Conservation (phyloP, 2,113 vertebrate genomes). For the Esox niger region DNA sequence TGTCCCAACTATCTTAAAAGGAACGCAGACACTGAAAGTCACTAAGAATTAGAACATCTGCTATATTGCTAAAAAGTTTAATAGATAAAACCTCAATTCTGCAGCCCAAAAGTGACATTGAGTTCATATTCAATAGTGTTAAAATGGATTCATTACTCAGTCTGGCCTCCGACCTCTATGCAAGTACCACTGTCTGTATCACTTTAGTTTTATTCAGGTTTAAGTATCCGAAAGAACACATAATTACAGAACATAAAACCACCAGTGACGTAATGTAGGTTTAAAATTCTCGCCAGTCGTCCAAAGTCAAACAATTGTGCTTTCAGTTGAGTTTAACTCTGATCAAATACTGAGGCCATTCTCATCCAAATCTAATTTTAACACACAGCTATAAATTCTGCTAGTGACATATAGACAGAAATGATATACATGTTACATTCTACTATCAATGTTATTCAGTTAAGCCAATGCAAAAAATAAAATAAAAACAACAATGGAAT, state of each 20-base stretch:
- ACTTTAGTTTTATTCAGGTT: not conserved
- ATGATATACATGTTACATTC: slow-evolving; percentile 62
- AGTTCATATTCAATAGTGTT: not conserved
- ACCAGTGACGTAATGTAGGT: slow-evolving; percentile 67
- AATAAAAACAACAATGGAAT: slow-evolving; percentile 34
- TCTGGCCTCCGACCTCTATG: not conserved
- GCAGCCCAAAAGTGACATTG: slow-evolving; percentile 24
- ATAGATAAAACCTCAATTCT: not conserved
- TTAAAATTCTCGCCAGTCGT: slow-evolving; percentile 54
- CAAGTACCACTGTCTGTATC: not conserved
- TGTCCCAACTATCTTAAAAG: too few relatives aligned
- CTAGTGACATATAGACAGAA: slow-evolving; percentile 58
- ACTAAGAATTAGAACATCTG: too few relatives aligned
- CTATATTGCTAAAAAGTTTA: not conserved
- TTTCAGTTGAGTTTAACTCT: slow-evolving; percentile 57
- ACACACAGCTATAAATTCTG: slow-evolving; percentile 48
- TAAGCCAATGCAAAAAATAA: slow-evolving; percentile 54
- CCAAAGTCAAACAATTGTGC: slow-evolving; percentile 77
- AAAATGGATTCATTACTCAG: slow-evolving; percentile 11
- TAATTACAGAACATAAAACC: slow-evolving; percentile 31
- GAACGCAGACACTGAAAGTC: too few relatives aligned
- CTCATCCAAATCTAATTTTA: slow-evolving; percentile 50
- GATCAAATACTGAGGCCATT: slow-evolving; percentile 45
- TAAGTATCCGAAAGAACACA: slow-evolving; percentile 24
- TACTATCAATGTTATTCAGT: slow-evolving; percentile 66